Evolutionary conservation across 2,888 invertebrate genomes (phyloP).

Genomic region (Pollenia labialis): DNA sequence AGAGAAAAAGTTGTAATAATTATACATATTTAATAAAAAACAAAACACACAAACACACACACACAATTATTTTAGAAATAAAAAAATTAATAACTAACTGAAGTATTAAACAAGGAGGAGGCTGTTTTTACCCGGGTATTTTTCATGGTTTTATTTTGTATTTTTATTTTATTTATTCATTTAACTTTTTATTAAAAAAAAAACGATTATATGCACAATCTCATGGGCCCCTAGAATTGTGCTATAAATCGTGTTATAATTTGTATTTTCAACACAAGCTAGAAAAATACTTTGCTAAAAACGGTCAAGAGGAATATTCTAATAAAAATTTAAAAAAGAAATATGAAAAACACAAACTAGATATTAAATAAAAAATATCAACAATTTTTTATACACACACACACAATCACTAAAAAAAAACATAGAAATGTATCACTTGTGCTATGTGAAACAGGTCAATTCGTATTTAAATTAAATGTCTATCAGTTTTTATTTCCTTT

Average conservation of each 20-base stretch:
- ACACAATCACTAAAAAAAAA: conserved; percentile 4
- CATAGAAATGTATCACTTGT: conserved; percentile 1
- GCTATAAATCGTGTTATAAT: conserved; percentile 67
- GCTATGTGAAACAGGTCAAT: conserved; percentile 71
- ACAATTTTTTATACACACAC: conserved; percentile 37
- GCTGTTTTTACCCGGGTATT: conserved; percentile 63
- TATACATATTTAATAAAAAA: conserved; percentile 6
- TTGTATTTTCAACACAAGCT: conserved; percentile 27
- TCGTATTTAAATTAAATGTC: conserved; percentile 46
- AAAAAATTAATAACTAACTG: neutral
- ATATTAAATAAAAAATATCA: conserved; percentile 34
- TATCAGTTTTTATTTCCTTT: conserved; percentile 42
- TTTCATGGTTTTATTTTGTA: conserved; percentile 24
- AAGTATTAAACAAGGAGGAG: conserved; percentile 29
- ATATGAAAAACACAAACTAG: conserved; percentile 12
- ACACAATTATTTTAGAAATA: neutral
- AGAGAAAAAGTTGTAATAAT: neutral
- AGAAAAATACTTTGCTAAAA: conserved; percentile 69
- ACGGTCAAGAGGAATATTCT: conserved; percentile 50
- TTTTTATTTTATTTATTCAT: conserved; percentile 1
- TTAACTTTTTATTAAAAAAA: conserved; percentile 14
- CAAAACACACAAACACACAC: conserved; percentile 7
- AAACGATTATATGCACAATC: conserved; percentile 65
- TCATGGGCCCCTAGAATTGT: conserved; percentile 69
- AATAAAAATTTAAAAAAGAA: neutral